A percentile compares a stretch with the other conserved stretches of the same genome.
phyloP scores from a whole-genome alignment of 2,797 vertebrate species.

The Meriones psammophilus region DNA sequence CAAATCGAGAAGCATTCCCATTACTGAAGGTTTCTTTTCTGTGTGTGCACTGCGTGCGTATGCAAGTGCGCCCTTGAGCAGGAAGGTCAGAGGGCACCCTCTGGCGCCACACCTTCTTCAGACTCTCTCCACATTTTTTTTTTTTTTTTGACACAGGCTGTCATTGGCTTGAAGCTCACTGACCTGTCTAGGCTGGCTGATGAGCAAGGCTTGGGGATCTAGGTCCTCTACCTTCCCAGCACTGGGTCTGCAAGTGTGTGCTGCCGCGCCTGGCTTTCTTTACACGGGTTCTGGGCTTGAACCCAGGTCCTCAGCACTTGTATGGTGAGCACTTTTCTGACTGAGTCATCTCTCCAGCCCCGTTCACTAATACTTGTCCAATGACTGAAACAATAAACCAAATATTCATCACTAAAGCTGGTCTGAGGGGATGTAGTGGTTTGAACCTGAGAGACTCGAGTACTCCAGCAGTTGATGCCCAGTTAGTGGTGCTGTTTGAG shows the following conservation, averaged over 20 bases:
- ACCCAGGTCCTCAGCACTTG: not conserved
- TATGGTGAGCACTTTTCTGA: not conserved
- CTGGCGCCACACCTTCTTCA: not conserved
- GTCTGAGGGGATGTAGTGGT: no score
- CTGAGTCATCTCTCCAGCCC: not conserved
- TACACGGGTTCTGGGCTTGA: not conserved
- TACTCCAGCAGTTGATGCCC: not conserved
- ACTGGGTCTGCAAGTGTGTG: not conserved
- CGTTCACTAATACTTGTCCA: not conserved
- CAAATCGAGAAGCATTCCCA: no score
- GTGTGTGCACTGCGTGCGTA: not conserved
- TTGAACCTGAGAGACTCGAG: not conserved
- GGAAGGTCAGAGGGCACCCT: not conserved
- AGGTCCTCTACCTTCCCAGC: not conserved
- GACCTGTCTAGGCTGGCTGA: not conserved
- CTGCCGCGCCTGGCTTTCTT: not conserved
- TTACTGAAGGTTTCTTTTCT: not conserved
- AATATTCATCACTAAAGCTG: not conserved
- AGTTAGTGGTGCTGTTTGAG: not conserved
- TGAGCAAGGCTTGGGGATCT: not conserved
- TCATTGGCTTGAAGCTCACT: not conserved
- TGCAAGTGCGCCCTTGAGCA: rapidly evolving
- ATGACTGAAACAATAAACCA: not conserved
- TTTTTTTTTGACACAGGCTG: not conserved
- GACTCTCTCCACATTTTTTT: not conserved